Base-by-base conservation (phyloP, 2,113 vertebrate genomes). In the Limnothrissa miodon region DNA sequence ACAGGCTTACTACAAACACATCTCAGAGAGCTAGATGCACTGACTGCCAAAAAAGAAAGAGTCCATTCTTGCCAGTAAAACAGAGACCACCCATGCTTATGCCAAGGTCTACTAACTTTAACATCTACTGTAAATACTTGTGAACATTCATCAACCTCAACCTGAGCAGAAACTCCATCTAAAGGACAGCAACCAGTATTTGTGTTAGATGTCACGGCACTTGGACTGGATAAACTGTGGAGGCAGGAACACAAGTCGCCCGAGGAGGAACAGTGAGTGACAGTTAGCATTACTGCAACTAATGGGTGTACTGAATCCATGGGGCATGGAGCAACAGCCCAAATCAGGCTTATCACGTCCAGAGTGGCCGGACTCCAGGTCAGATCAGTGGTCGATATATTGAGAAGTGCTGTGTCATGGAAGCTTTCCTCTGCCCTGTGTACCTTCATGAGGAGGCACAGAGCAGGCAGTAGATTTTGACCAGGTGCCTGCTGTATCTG, bases 321-420 rank as follows among this genome's bases (percentile, higher is more conserved):
- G 90, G 92, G 89, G 59, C 91, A 90, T 53, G 80, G 78, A 44
- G 9, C 53, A 86, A 45, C 45, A 80, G 44, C 62, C 62, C 48
- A 15, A 83, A 82, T 29, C 42, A 42, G 42, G 42, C 6, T 42
- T 42, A 42, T 42, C 42, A 42, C 42, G 2, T 42, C 42, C 6
- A 6, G 42, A 42, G 42, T 42, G 42, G 42, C 11, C 78, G 78
- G 33, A 23, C 45, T 78, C 78, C 46, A 25, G 66, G 66, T 74
- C 66, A 74, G 29, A 70, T 15, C 29, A 36, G 13, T 0, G 66
- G 15, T 74, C 66, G 66, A 74, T 74, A 74, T 36, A 74, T 66
- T 39, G 66, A 36, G 66, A 74, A 36, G 29, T 74, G 66, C 29
- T 74, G 29, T 39, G 66, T 74, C 66, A 36, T 74, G 66, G 66